Conservation (phyloP, 2,113 vertebrate species). For the Scomber colias region DNA sequence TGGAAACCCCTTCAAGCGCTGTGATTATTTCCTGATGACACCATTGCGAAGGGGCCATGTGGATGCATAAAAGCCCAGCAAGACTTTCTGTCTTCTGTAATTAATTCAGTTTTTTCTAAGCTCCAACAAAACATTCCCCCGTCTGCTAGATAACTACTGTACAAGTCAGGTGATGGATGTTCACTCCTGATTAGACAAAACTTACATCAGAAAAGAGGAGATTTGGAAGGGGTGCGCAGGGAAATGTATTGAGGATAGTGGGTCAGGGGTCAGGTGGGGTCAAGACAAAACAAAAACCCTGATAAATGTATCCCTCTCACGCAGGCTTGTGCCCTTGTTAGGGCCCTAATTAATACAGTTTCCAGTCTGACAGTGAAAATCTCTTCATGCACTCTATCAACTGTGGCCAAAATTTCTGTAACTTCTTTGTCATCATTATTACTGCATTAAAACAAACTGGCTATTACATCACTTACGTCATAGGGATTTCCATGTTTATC, state of each 20-base stretch:
- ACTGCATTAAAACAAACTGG: conserved; percentile 29
- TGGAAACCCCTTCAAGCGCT: conserved; percentile 44
- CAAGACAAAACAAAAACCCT: conserved; percentile 29
- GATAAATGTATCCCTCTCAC: conserved; percentile 24
- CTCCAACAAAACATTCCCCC: background rate
- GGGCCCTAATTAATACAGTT: conserved; percentile 33
- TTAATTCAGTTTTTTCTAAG: background rate
- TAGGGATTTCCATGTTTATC: conserved; percentile 24
- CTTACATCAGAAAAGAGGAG: too few species aligned
- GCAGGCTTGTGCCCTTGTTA: conserved; percentile 26
- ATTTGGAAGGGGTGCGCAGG: background rate
- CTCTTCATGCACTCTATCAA: conserved; percentile 21
- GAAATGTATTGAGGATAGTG: background rate
- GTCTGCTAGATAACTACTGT: background rate
- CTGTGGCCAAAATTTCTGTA: conserved; percentile 13
- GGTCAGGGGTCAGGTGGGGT: conserved; percentile 32
- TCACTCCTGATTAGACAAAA: conserved; percentile 1
- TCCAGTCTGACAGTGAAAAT: conserved; percentile 31
- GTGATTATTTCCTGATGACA: conserved; percentile 55
- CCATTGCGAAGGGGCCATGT: conserved; percentile 3
- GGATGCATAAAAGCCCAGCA: conserved; percentile 12
- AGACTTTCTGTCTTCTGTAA: conserved; percentile 9
- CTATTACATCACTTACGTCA: conserved; percentile 39
- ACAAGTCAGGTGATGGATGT: background rate
- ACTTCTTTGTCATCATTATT: conserved; percentile 40